Conservation (phyloP, 2,797 vertebrate species). For the Chelon labrosus region DNA sequence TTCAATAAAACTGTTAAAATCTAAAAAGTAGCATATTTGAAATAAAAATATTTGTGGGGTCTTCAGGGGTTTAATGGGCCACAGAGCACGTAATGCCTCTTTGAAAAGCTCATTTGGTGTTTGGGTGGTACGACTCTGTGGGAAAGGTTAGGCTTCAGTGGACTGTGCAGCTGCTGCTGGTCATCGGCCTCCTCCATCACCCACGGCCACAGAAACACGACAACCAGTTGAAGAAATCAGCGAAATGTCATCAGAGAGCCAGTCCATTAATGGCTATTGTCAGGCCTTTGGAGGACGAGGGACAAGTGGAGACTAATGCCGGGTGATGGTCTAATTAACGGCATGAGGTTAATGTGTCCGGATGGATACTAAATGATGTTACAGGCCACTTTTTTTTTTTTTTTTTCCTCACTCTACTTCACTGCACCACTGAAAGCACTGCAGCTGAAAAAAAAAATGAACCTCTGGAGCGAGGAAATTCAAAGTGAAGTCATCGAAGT, state of each 20-base stretch:
- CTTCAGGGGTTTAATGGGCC: neutral
- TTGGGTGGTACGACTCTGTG: slow-evolving; percentile 1
- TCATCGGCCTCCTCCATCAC: slow-evolving; percentile 25
- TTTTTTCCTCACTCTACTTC: slow-evolving; percentile 25
- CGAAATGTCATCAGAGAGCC: slow-evolving; percentile 44
- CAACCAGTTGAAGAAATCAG: slow-evolving; percentile 38
- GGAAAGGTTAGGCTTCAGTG: slow-evolving; percentile 11
- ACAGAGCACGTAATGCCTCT: slow-evolving; percentile 16
- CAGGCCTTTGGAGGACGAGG: slow-evolving; percentile 37
- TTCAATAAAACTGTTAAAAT: too few relatives aligned
- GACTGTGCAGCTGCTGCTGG: slow-evolving; percentile 33
- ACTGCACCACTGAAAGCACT: slow-evolving; percentile 17
- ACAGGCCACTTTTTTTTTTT: slow-evolving; percentile 38
- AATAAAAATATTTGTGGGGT: neutral
- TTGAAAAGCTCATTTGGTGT: slow-evolving; percentile 18
- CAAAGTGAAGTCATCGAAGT: slow-evolving; percentile 31
- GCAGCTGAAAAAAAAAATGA: slow-evolving; percentile 19
- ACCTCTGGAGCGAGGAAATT: slow-evolving; percentile 36
- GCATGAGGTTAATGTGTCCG: slow-evolving; percentile 67
- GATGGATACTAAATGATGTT: slow-evolving; percentile 63
- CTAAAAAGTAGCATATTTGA: neutral
- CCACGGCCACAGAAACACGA: neutral
- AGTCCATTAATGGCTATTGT: slow-evolving; percentile 49
- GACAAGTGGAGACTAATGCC: slow-evolving; percentile 56
- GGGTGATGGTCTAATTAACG: slow-evolving; percentile 66